Evolutionary conservation across 2,888 invertebrate genomes (phyloP).

Genomic region (Drosophila mulleri): DNA sequence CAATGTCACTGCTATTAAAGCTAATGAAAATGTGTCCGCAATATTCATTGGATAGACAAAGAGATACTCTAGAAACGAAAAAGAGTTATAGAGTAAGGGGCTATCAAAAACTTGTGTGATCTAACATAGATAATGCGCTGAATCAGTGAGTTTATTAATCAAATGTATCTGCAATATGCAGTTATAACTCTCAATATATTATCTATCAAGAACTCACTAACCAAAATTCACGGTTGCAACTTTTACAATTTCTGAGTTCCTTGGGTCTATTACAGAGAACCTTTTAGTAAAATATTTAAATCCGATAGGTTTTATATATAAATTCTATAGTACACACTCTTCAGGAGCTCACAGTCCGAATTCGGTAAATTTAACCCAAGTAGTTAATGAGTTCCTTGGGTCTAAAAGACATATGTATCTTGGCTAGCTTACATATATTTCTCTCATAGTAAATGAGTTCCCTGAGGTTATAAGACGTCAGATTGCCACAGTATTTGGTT

Average conservation of each 20-base stretch:
- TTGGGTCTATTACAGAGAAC: background rate
- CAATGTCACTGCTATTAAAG: conserved; percentile 1
- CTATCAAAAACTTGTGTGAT: no score
- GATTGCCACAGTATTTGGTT: background rate
- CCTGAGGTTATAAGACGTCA: background rate
- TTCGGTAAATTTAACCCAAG: rapidly evolving
- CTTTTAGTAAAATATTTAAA: background rate
- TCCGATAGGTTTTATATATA: background rate
- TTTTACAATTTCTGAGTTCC: background rate
- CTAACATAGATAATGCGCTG: background rate
- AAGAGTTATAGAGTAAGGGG: background rate
- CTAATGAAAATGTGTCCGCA: conserved; percentile 1
- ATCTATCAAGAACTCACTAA: no score
- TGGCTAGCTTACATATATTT: background rate
- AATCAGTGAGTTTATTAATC: no score
- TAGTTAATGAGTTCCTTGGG: background rate
- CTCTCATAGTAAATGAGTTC: background rate
- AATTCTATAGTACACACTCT: background rate
- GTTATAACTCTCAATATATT: background rate
- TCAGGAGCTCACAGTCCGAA: background rate
- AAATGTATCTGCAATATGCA: no score
- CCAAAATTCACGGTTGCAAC: background rate
- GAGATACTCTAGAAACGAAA: background rate
- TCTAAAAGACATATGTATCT: background rate
- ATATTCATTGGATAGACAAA: no score